These are phyloP conservation scores for Epicauta chinensis DNA, from an alignment of 1,140 invertebrate species.

Conservation along the genomic window DNA sequence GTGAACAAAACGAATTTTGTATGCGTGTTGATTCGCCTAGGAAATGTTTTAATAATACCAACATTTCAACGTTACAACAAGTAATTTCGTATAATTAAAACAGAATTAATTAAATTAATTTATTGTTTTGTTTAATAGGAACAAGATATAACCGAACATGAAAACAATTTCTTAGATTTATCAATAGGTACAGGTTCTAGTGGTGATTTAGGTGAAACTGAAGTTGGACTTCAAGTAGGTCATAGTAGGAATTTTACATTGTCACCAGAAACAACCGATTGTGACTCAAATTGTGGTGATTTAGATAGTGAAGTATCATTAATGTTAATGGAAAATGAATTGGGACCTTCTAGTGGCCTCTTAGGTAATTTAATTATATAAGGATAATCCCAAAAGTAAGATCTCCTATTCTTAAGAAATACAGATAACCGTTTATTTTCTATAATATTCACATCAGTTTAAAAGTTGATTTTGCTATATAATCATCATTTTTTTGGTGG, in stretches of 20 bases:
- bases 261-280: conserved; percentile 93
- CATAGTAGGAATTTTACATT: conserved; percentile 77
- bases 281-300: conserved; percentile 81
- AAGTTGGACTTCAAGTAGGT: conserved; percentile 57
- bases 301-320: conserved; percentile 74
- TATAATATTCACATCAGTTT: too few species aligned
- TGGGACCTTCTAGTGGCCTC: conserved; percentile 41
- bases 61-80: conserved; percentile 47
- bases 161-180: conserved; percentile 58
- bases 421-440: too few species aligned
- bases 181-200: conserved; percentile 61
- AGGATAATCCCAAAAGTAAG: too few species aligned
- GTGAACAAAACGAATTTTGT: conserved; percentile 36
- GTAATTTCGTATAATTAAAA: conserved; percentile 33
- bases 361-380: conserved; percentile 24
- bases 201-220: conserved; percentile 61
- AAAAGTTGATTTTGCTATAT: too few species aligned
- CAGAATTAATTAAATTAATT: not conserved
- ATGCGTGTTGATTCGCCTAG: conserved; percentile 48
- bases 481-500: too few species aligned
- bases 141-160: conserved; percentile 49
- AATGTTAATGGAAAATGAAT: conserved; percentile 64
- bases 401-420: too few species aligned
- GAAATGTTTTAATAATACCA: conserved; percentile 48
- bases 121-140: conserved; percentile 38